Evolutionary conservation across 2,113 vertebrate species (phyloP).

Genomic region (Anarrhichthys ocellatus): DNA sequence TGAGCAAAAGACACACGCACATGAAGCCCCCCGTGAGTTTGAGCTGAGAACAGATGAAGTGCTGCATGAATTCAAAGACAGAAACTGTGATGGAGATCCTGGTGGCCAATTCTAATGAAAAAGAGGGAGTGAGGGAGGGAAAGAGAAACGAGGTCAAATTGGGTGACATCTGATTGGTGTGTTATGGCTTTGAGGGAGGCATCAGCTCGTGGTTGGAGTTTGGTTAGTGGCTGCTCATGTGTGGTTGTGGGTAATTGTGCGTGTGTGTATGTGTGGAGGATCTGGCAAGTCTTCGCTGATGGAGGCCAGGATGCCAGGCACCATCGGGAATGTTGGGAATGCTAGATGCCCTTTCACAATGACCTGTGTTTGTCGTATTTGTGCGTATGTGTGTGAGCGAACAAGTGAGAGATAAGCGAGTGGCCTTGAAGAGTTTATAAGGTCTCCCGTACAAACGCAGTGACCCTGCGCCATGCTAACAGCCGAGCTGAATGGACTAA

Average conservation of each 20-base stretch:
- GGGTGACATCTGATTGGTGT: constrained; percentile 18
- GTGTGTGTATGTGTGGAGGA: constrained; percentile 20
- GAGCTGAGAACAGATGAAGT: background rate
- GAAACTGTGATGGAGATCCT: background rate
- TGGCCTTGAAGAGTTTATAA: constrained; percentile 59
- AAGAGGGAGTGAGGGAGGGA: background rate
- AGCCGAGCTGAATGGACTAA: constrained; percentile 42
- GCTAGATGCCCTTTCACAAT: constrained; percentile 67
- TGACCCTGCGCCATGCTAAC: constrained; percentile 29
- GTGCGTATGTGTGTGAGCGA: constrained; percentile 3
- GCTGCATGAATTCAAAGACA: background rate
- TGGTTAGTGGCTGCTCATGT: constrained; percentile 28
- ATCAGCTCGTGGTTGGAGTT: constrained; percentile 22
- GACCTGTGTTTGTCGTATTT: constrained; percentile 57
- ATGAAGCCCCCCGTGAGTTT: background rate
- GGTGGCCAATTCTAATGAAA: background rate
- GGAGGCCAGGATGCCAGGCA: constrained; percentile 69
- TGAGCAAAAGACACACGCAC: background rate
- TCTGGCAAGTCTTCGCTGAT: constrained; percentile 67
- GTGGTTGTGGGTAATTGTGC: constrained; percentile 12
- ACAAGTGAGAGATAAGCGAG: constrained; percentile 33
- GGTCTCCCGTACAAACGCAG: constrained; percentile 37
- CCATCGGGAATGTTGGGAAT: constrained; percentile 75
- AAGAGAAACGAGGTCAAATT: constrained; percentile 5
- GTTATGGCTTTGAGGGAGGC: constrained; percentile 9